Base-by-base conservation (phyloP, 1,140 invertebrate species). In the Eubasilissa regina region DNA sequence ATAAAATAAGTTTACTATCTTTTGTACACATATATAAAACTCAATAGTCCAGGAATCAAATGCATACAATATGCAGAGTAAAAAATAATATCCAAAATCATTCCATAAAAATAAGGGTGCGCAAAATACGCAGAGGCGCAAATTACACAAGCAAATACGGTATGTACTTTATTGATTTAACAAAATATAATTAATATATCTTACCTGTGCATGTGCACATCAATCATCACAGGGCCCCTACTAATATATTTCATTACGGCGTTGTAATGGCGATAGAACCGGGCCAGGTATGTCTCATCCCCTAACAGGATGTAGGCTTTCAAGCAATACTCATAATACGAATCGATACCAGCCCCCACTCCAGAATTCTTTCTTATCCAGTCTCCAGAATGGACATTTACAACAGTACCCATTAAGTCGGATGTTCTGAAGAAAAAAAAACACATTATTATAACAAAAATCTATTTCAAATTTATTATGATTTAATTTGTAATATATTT, bases 231-330 rank as follows among this genome's bases (percentile, higher is more conserved):
- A 6, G 97, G 97, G 11, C 97, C 97, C 86, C 98, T 95, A 86
- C 94, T 96, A 47, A 99, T 94, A 86, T 99, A 99, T 85, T 98
- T 98, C 97, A 99, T 99, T 55, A 99, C 93, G n/a, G 97, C 97
- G 83, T 94, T 94, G 89, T 99, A 99, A 89, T 99, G 98, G 85
- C 94, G 94, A 86, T 98, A 98, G 87, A 99, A 99, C 77, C 97
- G 90, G 21, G 95, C 93, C 78, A 99, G 89, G 89, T 99, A 99
- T 81, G 94, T 94, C 93, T 97, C 91, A 93, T 98, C 86, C 88
- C 97, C 94, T 1, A 95, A 88, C 79, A 96, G 89, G 81, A 95
- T 94, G 84, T 95, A 95, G 0, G 97, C 97, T 88, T 99, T 99
- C 15, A 99, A 91, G 82, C 97, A 96, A 88, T 99, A 99, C 88